Evolutionary conservation across 2,888 invertebrate species (phyloP).

Genomic region (Synanthedon formicaeformis): DNA sequence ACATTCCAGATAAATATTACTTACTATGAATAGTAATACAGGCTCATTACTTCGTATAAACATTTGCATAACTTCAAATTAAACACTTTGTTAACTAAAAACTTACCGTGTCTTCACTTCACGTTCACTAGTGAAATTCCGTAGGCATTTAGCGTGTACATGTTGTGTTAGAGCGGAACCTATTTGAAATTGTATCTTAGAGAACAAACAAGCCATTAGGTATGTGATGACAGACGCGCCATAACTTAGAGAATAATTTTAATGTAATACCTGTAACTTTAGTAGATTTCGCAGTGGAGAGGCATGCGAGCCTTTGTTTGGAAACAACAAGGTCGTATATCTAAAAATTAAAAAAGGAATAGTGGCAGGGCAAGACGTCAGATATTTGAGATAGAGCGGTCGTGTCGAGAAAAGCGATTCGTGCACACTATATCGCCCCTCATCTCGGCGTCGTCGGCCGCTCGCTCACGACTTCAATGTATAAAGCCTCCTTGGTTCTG

Average conservation of each 20-base stretch:
- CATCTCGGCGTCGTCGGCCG: neutral
- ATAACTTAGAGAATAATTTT: no score
- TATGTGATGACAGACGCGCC: no score
- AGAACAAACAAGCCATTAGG: neutral
- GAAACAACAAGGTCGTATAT: neutral
- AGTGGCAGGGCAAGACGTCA: slow-evolving; percentile 9
- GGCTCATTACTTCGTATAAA: no score
- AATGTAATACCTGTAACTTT: no score
- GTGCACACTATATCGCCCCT: slow-evolving; percentile 26
- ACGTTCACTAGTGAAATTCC: neutral
- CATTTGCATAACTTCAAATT: no score
- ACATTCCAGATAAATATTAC: no score
- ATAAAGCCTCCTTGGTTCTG: neutral
- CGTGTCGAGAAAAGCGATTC: slow-evolving; percentile 16
- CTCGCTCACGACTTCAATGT: neutral
- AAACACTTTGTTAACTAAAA: no score
- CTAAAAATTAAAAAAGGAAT: slow-evolving; percentile 1
- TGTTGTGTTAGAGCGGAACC: neutral
- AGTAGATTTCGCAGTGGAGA: no score
- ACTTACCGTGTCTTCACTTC: neutral
- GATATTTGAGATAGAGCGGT: slow-evolving; percentile 18
- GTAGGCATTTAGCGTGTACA: neutral
- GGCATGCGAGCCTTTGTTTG: neutral
- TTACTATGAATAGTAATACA: no score
- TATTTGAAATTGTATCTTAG: neutral